These are phyloP conservation scores for Drosophila nigrodunni DNA, from an alignment of 1,140 invertebrate genomes.

Conservation along the genomic window DNA sequence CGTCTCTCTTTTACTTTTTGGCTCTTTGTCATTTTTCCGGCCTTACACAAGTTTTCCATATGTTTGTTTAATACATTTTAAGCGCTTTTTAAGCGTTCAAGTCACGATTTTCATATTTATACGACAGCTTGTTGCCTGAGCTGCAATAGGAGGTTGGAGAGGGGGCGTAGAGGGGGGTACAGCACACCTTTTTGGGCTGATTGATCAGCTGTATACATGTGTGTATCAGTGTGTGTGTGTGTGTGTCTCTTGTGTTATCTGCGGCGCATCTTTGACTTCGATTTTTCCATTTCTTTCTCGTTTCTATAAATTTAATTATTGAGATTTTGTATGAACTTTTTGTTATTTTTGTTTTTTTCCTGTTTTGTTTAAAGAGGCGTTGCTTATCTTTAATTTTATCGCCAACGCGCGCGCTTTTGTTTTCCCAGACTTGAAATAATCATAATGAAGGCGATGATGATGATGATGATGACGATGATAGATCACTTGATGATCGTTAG, in stretches of 20 bases:
- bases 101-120: slow-evolving; percentile 83
- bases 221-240: slow-evolving; percentile 28
- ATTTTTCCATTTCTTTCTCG: slow-evolving; percentile 50
- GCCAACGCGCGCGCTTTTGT: slow-evolving; percentile 74
- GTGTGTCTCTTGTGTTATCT: slow-evolving; percentile 61
- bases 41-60: slow-evolving; percentile 77
- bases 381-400: slow-evolving; percentile 76
- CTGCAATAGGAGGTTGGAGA: neutral
- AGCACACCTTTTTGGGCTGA: slow-evolving; percentile 64
- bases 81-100: slow-evolving; percentile 83
- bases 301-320: slow-evolving; percentile 78
- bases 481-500: slow-evolving; percentile 59
- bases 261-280: slow-evolving; percentile 57
- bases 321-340: slow-evolving; percentile 52
- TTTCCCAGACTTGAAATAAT: slow-evolving; percentile 61
- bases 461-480: slow-evolving; percentile 49
- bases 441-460: slow-evolving; percentile 12
- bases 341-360: neutral
- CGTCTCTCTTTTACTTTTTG: slow-evolving; percentile 12
- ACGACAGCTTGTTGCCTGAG: slow-evolving; percentile 13
- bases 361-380: slow-evolving; percentile 18
- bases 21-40: slow-evolving; percentile 59
- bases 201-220: slow-evolving; percentile 62
- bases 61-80: slow-evolving; percentile 81
- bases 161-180: neutral